These are phyloP conservation scores for Heterohyrax brucei DNA, from an alignment of 2,797 vertebrate genomes.

Conservation along the genomic window DNA sequence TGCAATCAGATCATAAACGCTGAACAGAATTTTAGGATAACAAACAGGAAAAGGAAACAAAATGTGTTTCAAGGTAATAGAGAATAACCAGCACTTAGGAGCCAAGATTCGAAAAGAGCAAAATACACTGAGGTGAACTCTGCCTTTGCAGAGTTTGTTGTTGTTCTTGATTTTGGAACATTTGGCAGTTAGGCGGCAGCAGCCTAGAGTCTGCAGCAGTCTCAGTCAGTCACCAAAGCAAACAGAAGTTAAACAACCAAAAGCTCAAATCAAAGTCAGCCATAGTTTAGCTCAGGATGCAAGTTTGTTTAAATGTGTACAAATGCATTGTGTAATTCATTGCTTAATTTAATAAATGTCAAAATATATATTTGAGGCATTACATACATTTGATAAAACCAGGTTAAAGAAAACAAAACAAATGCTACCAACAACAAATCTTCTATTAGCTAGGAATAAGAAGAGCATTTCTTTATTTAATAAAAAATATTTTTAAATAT, in stretches of 20 bases:
- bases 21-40: neutral
- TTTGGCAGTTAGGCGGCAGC: neutral
- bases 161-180: neutral
- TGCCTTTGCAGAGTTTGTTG: neutral
- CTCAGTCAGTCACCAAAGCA: neutral
- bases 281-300: neutral
- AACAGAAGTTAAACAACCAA: neutral
- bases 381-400: constrained; percentile 30
- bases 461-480: neutral
- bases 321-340: neutral
- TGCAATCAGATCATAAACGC: neutral
- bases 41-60: neutral
- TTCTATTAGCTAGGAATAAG: neutral
- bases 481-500: neutral
- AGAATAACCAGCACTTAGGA: neutral
- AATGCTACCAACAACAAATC: neutral
- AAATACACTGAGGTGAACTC: neutral
- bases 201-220: neutral
- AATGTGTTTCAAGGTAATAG: neutral
- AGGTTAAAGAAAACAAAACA: neutral
- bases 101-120: neutral
- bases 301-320: constrained; percentile 27
- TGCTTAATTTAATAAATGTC: constrained; percentile 29
- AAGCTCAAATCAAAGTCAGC: neutral
- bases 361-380: neutral